A percentile compares a stretch with the other conserved stretches of the same genome.
Conservation (phyloP, 2,113 vertebrate species). For the Ardeotis arabs region DNA sequence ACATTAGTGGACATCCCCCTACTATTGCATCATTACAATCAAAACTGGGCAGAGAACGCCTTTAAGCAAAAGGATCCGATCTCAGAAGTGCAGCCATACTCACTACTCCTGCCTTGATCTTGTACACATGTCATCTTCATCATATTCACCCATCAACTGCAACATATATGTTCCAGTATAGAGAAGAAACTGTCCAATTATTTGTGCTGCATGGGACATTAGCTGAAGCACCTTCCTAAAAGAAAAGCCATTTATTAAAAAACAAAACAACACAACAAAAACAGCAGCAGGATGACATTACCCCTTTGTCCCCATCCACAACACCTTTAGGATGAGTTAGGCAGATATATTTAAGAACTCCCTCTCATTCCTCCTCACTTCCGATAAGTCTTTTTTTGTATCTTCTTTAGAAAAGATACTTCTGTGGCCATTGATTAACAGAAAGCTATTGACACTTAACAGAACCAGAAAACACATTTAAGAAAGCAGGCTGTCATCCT, state of each 20-base stretch:
- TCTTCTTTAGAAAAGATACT: not conserved
- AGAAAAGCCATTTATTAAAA: not conserved
- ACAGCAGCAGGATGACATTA: not conserved
- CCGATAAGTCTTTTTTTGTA: not conserved
- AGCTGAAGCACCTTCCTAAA: constrained; percentile 76
- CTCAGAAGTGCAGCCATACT: not conserved
- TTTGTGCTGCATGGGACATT: constrained; percentile 73
- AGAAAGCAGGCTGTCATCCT: not conserved
- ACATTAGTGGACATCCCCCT: not conserved
- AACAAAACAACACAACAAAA: not conserved
- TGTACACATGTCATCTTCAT: constrained; percentile 8
- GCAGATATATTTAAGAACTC: not conserved
- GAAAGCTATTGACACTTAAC: not conserved
- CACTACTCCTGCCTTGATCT: not conserved
- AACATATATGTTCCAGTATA: constrained; percentile 72
- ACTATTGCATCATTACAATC: not conserved
- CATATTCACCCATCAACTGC: constrained; percentile 67
- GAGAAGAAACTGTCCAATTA: constrained; percentile 80
- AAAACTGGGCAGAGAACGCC: not conserved
- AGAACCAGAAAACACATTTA: not conserved
- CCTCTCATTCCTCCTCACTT: not conserved
- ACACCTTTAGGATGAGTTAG: not conserved
- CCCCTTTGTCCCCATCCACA: not conserved
- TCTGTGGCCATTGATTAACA: not conserved
- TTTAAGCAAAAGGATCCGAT: not conserved